These are phyloP conservation scores for Galago senegalensis DNA, from an alignment of 2,797 vertebrate species.

Conservation along the genomic window DNA sequence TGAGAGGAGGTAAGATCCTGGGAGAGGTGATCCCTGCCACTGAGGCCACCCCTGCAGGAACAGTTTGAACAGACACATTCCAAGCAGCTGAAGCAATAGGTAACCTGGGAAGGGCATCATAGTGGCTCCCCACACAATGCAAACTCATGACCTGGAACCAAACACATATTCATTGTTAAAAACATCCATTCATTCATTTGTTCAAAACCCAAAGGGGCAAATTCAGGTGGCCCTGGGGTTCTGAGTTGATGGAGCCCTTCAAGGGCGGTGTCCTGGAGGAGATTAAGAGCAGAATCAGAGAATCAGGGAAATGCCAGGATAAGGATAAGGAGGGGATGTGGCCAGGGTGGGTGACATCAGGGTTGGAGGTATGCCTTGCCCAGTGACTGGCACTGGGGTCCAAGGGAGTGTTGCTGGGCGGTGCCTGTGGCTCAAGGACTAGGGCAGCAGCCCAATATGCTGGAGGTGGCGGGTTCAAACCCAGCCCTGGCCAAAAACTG, in stretches of 20 bases:
- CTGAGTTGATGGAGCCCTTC: not conserved
- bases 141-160: not conserved
- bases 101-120: not conserved
- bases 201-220: not conserved
- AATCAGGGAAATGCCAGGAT: fast-evolving
- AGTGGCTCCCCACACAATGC: fast-evolving
- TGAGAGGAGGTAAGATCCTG: not conserved
- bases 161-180: not conserved
- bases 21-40: not conserved
- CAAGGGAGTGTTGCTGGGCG: too few relatives aligned
- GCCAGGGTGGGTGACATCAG: not conserved
- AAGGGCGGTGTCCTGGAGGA: not conserved
- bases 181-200: not conserved
- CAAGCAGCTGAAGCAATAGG: not conserved
- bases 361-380: not conserved
- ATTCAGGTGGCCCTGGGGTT: not conserved
- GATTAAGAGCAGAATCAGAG: not conserved
- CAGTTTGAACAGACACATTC: not conserved
- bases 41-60: not conserved
- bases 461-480: too few relatives aligned
- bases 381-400: not conserved
- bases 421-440: too few relatives aligned
- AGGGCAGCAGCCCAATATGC: too few relatives aligned
- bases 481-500: too few relatives aligned
- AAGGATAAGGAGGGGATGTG: not conserved